Evolutionary conservation across 2,888 invertebrate species (phyloP), one percentile per base, ranked within the genome.

Genomic region (Chymomyza amoena): DNA sequence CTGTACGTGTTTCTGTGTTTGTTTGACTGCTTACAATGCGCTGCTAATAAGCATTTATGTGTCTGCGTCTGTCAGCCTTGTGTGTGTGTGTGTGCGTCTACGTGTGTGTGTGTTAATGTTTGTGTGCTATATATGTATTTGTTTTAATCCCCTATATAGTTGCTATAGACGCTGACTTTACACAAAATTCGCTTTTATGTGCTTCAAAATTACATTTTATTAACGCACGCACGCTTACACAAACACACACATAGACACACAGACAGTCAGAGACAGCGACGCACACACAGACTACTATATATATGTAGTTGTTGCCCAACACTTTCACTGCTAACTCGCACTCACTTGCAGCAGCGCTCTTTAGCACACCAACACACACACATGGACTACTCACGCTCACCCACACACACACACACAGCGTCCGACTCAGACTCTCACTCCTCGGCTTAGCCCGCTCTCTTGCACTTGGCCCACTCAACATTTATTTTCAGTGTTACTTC

Each of bases 171-270:
- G 66, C 67, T 78, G 74, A 78, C 72, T 73, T 73, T 73, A 75
- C 75, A 75, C 78, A 77, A 77, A 75, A 72, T 77, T 70, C 68
- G 77, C 82, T 76, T 69, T 79, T 80, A 81, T 80, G 75, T 77
- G 79, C 70, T 81, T 75, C 82, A 84, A 80, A 82, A 84, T 81
- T 81, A 81, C 78, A 81, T 82, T 82, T 82, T 84, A 82, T 81
- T 77, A 80, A 78, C 81, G 82, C 81, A 80, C 74, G 72, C 84
- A 84, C 72, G 72, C 75, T 15, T n/a, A 36, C 32, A n/a, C 20
- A 32, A 13, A 18, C 60, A 36, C 16, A 36, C 25, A n/a, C 6
- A 10, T 75, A 9, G 10, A 20, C 54, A 54, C 20, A 54, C 18
- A 54, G 9, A 20, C 76, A 25, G 52, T 25, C 32, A 32, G 32